Base-by-base conservation (phyloP, 2,888 invertebrate species). In the Dryobota labecula region DNA sequence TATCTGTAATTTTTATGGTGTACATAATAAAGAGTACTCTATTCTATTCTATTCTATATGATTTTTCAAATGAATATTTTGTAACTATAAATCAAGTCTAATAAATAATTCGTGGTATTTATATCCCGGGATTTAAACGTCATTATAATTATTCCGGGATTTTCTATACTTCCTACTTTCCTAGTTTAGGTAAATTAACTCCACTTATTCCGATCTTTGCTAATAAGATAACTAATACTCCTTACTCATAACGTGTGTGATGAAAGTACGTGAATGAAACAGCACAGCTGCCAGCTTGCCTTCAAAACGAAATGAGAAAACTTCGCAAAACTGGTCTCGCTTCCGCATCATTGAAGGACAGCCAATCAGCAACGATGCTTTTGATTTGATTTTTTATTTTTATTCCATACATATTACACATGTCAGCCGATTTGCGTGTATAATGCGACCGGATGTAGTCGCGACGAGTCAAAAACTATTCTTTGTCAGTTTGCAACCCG, bases 271-370 rank as follows among this genome's bases (percentile, higher is more conserved):
- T n/a, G n/a, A n/a, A n/a, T n/a, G n/a, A 57, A 49, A 57, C 38
- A 36, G 47, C 43, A 45, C 76, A 75, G 61, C 61, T 79, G 63
- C 43, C 24, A 20, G 30, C 18, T 68, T 56, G 53, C 66, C 60
- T 73, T 73, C 45, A 54, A 60, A 47, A 45, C 11, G 43, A 76
- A 83, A 82, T 70, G 76, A 70, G 75, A 79, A 80, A 75, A 74
- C 58, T 71, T 76, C 15, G 36, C 45, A 56, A 53, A 64, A 81
- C 87, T 70, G 84, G 85, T 86, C 64, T n/a, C 9, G 68, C 85
- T 88, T 88, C 84, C 81, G 78, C 69, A 53, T 78, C 74, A 80
- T 81, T 85, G 71, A 80, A 84, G 73, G 72, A 30, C 70, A 49
- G 38, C 70, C 72, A 74, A 78, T 84, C 80, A 72, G 67, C 47